Evolutionary conservation across 1,140 invertebrate species (phyloP).

Genomic region (Cydia strobilella): DNA sequence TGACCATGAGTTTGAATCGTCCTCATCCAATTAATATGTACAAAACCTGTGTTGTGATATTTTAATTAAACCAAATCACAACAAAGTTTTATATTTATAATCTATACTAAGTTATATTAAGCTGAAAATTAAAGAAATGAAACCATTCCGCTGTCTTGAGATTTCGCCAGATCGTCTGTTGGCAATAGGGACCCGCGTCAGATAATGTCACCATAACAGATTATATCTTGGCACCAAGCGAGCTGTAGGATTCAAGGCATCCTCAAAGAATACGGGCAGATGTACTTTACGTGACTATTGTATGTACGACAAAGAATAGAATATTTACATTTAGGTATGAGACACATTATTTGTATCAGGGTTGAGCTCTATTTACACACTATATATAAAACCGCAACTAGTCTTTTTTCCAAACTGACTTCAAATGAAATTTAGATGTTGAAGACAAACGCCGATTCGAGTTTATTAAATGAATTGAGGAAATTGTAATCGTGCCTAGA

Average conservation of each 20-base stretch:
- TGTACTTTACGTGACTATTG: conserved; percentile 26
- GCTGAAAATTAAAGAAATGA: conserved; percentile 7
- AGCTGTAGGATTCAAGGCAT: conserved; percentile 52
- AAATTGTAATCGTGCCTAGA: conserved; percentile 29
- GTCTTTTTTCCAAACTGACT: not conserved
- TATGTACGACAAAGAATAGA: conserved; percentile 6
- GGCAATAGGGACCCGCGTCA: conserved; percentile 57
- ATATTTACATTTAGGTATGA: conserved; percentile 23
- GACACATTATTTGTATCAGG: conserved; percentile 42
- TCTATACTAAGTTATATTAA: too few relatives aligned
- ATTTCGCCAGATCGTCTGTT: conserved; percentile 61
- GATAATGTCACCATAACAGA: conserved; percentile 76
- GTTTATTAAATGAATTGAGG: conserved; percentile 31
- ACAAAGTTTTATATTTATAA: too few relatives aligned
- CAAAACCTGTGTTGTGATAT: too few relatives aligned
- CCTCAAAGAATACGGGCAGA: conserved; percentile 20
- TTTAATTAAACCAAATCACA: too few relatives aligned
- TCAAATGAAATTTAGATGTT: conserved; percentile 11
- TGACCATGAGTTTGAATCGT: too few relatives aligned
- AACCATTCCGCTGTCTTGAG: conserved; percentile 50
- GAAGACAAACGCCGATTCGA: conserved; percentile 20
- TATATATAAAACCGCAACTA: not conserved
- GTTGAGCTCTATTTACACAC: not conserved
- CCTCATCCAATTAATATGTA: too few relatives aligned
- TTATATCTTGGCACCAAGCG: conserved; percentile 70